Conservation (phyloP, 2,888 invertebrate species). For the Philhelius pedissequus region DNA sequence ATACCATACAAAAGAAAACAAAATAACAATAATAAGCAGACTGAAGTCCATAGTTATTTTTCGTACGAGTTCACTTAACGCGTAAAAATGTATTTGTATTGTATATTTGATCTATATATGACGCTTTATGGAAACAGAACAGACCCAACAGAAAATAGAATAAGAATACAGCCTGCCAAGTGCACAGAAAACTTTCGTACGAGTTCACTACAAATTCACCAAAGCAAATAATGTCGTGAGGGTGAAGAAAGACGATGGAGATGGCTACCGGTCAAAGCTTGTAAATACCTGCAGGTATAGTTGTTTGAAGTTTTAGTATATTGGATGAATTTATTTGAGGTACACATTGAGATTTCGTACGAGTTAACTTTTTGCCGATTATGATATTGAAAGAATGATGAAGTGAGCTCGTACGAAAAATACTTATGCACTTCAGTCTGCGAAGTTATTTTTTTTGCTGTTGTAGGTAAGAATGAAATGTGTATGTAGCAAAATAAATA, state of each 20-base stretch:
- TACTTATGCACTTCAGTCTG: too few relatives aligned
- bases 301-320: neutral
- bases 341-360: neutral
- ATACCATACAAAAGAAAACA: neutral
- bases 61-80: neutral
- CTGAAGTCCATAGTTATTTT: neutral
- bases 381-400: neutral
- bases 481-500: too few relatives aligned
- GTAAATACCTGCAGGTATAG: neutral
- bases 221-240: neutral
- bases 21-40: neutral
- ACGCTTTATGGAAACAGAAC: conserved; percentile 5
- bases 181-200: neutral
- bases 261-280: neutral
- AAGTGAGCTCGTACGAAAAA: too few relatives aligned
- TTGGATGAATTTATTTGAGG: too few relatives aligned
- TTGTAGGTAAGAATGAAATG: too few relatives aligned
- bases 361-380: neutral
- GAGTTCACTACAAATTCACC: neutral
- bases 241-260: neutral
- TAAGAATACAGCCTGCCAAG: neutral
- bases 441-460: too few relatives aligned
- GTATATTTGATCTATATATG: neutral
- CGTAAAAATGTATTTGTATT: neutral
- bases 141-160: neutral